A percentile compares a stretch with the other conserved stretches of the same genome.
Conservation (phyloP, 2,113 vertebrate genomes). For the Okapia johnstoni region DNA sequence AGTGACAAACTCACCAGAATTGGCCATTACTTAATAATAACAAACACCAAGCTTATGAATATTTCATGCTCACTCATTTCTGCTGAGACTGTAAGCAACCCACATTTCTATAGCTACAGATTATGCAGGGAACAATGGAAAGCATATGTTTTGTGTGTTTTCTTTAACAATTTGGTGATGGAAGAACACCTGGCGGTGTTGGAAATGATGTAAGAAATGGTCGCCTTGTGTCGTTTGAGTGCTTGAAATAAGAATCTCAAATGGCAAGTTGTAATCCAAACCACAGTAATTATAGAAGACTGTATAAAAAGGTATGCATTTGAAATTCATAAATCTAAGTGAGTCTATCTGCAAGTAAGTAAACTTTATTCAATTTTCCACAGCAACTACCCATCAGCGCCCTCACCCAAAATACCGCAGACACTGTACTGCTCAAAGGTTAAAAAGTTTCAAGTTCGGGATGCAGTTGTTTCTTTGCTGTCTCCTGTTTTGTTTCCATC, state of each 20-base stretch:
- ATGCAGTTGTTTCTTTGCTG: neutral
- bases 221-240: conserved; percentile 48
- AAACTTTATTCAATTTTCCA: conserved; percentile 45
- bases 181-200: conserved; percentile 72
- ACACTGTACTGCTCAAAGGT: neutral
- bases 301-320: conserved; percentile 43
- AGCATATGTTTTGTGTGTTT: conserved; percentile 75
- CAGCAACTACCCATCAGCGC: neutral
- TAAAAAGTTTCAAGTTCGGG: neutral
- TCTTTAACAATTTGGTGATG: conserved; percentile 69
- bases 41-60: conserved; percentile 68
- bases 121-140: conserved; percentile 62
- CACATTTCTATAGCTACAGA: conserved; percentile 52
- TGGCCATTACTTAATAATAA: conserved; percentile 63
- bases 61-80: conserved; percentile 70
- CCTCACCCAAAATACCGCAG: neutral
- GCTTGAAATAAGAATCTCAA: conserved; percentile 68
- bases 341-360: conserved; percentile 47
- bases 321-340: conserved; percentile 67
- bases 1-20: conserved; percentile 32
- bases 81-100: conserved; percentile 39
- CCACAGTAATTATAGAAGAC: conserved; percentile 36
- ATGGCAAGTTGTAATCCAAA: conserved; percentile 53
- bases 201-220: conserved; percentile 48
- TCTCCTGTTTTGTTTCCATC: neutral